phyloP scores from a whole-genome alignment of 2,888 invertebrate species.

The Leptura quadrifasciata region DNA sequence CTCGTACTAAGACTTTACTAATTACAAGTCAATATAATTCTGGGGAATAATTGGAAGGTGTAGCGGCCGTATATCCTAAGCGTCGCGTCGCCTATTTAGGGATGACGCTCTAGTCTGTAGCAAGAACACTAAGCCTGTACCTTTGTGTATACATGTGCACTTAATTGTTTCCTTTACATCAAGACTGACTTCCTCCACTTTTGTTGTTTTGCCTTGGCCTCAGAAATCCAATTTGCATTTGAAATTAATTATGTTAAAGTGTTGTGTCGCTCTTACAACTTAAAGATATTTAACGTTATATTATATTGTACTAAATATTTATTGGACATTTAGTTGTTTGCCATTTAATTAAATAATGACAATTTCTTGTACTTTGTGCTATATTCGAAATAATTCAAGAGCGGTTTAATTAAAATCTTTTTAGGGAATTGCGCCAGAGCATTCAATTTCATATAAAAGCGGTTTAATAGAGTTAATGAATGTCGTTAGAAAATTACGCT shows the following conservation, averaged over 20 bases:
- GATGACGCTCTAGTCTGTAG: slow-evolving; percentile 21
- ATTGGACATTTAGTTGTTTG: slow-evolving; percentile 8
- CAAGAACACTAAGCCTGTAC: slow-evolving; percentile 11
- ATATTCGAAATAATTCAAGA: slow-evolving; percentile 1
- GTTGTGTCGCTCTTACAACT: not conserved
- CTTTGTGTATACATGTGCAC: slow-evolving; percentile 24
- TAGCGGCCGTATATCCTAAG: not conserved
- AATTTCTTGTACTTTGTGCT: not conserved
- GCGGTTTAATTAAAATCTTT: slow-evolving; percentile 6
- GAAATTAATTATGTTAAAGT: slow-evolving; percentile 26
- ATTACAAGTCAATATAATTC: not conserved
- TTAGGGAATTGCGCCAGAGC: not conserved
- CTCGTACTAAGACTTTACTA: not conserved
- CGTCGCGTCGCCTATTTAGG: not conserved
- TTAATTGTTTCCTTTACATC: slow-evolving; percentile 33
- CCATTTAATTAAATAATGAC: slow-evolving; percentile 6
- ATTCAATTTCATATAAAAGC: not conserved
- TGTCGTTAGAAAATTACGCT: slow-evolving; percentile 4
- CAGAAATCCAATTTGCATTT: slow-evolving; percentile 31
- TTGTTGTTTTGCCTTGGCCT: slow-evolving; percentile 19
- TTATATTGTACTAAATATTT: slow-evolving; percentile 2
- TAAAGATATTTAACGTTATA: slow-evolving; percentile 17
- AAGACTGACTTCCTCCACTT: slow-evolving; percentile 16
- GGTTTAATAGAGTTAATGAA: slow-evolving; percentile 7
- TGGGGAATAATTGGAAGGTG: not conserved